Evolutionary conservation across 2,888 invertebrate species (phyloP).

Genomic region (Acronicta alni): DNA sequence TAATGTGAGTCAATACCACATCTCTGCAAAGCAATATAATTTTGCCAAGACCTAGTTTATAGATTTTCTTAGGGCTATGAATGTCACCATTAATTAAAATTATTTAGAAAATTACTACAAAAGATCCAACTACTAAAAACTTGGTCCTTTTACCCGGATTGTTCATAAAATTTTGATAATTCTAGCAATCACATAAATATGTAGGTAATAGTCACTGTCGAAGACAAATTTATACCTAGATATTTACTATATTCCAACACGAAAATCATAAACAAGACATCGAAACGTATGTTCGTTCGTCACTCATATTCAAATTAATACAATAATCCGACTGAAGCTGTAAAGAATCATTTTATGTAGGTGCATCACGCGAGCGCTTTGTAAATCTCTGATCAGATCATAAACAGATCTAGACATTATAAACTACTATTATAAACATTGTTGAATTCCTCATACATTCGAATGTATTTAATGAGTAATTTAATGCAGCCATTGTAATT

Average conservation of each 20-base stretch:
- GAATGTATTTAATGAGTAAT: slow-evolving; percentile 39
- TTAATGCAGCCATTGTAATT: slow-evolving; percentile 47
- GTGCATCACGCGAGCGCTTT: slow-evolving; percentile 53
- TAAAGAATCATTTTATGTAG: slow-evolving; percentile 56
- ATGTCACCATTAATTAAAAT: too few relatives aligned
- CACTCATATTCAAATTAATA: slow-evolving; percentile 61
- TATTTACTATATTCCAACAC: slow-evolving; percentile 33
- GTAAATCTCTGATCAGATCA: slow-evolving; percentile 48
- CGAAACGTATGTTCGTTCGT: slow-evolving; percentile 35
- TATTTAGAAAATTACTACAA: not conserved
- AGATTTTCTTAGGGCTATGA: not conserved
- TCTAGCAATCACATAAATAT: slow-evolving; percentile 1
- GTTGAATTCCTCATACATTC: slow-evolving; percentile 42
- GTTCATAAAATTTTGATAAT: not conserved
- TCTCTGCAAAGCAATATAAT: not conserved
- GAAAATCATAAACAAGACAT: slow-evolving; percentile 49
- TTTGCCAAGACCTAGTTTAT: not conserved
- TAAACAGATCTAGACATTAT: slow-evolving; percentile 54
- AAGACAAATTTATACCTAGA: slow-evolving; percentile 13
- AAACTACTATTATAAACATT: slow-evolving; percentile 47
- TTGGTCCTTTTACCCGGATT: not conserved
- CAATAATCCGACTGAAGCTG: slow-evolving; percentile 50
- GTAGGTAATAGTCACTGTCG: slow-evolving; percentile 14
- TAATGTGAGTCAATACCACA: not conserved
- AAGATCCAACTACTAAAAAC: not conserved